Conservation (phyloP, 2,113 vertebrate species). For the Pterophyllum scalare region DNA sequence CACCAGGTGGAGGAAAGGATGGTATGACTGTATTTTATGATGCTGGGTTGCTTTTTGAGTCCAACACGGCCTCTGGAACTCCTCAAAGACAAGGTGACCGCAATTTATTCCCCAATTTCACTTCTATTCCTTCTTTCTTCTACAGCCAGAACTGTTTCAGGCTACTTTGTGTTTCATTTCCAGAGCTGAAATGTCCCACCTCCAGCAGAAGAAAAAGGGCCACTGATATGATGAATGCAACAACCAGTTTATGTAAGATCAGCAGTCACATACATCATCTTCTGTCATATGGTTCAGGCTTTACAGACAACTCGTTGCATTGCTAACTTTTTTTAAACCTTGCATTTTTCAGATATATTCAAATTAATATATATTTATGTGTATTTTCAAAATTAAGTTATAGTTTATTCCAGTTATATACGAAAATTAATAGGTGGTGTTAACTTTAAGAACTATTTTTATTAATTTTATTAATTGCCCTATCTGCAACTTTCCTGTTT, state of each 20-base stretch:
- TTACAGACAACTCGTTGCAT: background rate
- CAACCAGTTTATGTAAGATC: slow-evolving; percentile 57
- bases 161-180: slow-evolving; percentile 14
- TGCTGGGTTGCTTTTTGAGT: slow-evolving; percentile 79
- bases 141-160: background rate
- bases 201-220: slow-evolving; percentile 54
- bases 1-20: slow-evolving; percentile 80
- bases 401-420: too few relatives aligned
- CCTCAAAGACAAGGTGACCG: slow-evolving; percentile 72
- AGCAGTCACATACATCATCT: background rate
- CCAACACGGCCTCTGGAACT: slow-evolving; percentile 64
- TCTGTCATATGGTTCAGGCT: background rate
- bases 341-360: too few relatives aligned
- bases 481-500: too few relatives aligned
- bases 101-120: background rate
- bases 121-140: background rate
- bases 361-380: too few relatives aligned
- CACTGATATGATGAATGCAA: slow-evolving; percentile 54
- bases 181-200: slow-evolving; percentile 71
- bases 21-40: slow-evolving; percentile 79
- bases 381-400: too few relatives aligned
- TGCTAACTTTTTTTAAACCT: background rate
- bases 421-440: too few relatives aligned
- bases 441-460: too few relatives aligned
- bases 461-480: too few relatives aligned